These are phyloP conservation scores for Vandiemenella viatica DNA, from an alignment of 2,888 invertebrate species.

Conservation along the genomic window DNA sequence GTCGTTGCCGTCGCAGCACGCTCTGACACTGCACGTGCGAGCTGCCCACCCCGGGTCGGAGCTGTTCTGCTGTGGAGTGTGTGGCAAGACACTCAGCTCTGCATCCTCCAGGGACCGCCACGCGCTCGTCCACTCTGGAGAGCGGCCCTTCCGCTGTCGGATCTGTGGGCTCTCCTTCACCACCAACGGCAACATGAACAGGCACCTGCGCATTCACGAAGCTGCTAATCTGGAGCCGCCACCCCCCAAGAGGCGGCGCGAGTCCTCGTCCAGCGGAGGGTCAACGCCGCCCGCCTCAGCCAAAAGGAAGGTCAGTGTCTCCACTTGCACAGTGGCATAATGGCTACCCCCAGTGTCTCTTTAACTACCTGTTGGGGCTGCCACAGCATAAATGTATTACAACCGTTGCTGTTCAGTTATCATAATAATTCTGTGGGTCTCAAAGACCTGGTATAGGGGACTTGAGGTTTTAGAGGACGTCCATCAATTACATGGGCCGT, in stretches of 20 bases:
- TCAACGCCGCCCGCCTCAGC: background rate
- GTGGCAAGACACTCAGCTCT: constrained; percentile 55
- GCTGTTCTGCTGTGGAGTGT: constrained; percentile 44
- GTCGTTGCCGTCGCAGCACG: constrained; percentile 43
- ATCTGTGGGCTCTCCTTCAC: constrained; percentile 67
- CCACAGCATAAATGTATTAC: too few species aligned
- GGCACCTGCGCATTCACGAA: constrained; percentile 61
- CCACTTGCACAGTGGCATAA: too few species aligned
- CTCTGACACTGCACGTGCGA: constrained; percentile 53
- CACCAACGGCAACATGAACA: constrained; percentile 74
- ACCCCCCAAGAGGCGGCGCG: constrained; percentile 18
- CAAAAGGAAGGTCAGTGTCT: background rate
- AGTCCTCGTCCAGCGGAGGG: constrained; percentile 9
- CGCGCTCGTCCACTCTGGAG: constrained; percentile 64
- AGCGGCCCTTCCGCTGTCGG: constrained; percentile 64
- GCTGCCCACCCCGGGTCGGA: background rate
- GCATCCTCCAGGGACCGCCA: constrained; percentile 66
- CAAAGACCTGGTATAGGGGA: too few species aligned
- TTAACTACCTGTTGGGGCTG: too few species aligned
- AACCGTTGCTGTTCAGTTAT: too few species aligned
- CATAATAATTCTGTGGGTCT: too few species aligned
- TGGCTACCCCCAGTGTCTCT: too few species aligned
- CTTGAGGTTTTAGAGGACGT: too few species aligned
- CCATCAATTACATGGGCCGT: too few species aligned
- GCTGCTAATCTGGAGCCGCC: background rate